Conservation (phyloP, 2,113 vertebrate species). For the Zootoca vivipara region DNA sequence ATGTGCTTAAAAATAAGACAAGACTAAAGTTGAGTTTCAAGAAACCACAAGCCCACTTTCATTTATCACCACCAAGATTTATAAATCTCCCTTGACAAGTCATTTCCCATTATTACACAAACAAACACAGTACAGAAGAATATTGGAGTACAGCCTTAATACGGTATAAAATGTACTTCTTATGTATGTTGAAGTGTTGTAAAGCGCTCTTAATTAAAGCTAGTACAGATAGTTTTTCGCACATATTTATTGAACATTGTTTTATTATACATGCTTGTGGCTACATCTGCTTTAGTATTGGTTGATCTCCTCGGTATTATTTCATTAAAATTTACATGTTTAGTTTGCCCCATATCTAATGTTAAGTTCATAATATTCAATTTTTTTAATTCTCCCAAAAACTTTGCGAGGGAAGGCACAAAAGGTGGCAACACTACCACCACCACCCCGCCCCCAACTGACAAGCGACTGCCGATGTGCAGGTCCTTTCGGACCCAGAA, state of each 20-base stretch:
- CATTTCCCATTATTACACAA: neutral
- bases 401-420: constrained; percentile 11
- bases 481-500: no score
- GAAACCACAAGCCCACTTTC: neutral
- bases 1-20: neutral
- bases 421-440: no score
- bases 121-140: neutral
- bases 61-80: neutral
- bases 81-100: neutral
- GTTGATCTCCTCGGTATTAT: neutral
- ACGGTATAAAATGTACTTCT: no score
- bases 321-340: neutral
- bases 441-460: rapidly evolving
- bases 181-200: neutral
- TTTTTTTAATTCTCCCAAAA: neutral
- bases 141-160: neutral
- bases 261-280: constrained; percentile 60
- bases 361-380: neutral
- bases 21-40: neutral
- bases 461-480: no score
- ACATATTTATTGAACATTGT: constrained; percentile 68
- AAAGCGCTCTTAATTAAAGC: constrained; percentile 52
- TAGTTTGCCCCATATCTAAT: neutral
- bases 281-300: constrained; percentile 50
- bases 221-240: constrained; percentile 61